A percentile compares a stretch with the other conserved stretches of the same genome.
phyloP scores from a whole-genome alignment of 2,888 invertebrate genomes.

The Nezara viridula region DNA sequence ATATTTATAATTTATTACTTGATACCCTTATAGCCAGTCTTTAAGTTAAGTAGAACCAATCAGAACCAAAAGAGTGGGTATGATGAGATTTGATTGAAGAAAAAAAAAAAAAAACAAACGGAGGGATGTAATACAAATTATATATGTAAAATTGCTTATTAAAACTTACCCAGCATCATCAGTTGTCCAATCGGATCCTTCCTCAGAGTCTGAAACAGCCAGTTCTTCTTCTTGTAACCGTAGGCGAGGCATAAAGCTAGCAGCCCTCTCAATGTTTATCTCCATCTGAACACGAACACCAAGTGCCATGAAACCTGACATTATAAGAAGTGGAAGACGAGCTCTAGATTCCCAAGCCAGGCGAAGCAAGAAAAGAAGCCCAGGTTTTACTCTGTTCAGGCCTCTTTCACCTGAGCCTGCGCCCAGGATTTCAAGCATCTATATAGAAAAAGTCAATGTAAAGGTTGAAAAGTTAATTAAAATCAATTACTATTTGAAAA shows the following conservation, averaged over 20 bases:
- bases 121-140: too few relatives aligned
- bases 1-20: too few relatives aligned
- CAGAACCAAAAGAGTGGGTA: too few relatives aligned
- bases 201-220: constrained; percentile 38
- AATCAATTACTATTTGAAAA: too few relatives aligned
- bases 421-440: constrained; percentile 54
- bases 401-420: constrained; percentile 51
- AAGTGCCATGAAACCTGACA: constrained; percentile 77
- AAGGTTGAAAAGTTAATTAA: too few relatives aligned
- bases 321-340: constrained; percentile 77
- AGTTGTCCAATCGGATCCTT: constrained; percentile 58
- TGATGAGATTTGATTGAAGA: too few relatives aligned
- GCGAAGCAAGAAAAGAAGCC: constrained; percentile 78
- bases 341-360: constrained; percentile 81
- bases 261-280: constrained; percentile 73
- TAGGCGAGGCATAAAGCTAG: constrained; percentile 60
- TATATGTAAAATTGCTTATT: too few relatives aligned
- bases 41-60: too few relatives aligned
- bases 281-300: constrained; percentile 79
- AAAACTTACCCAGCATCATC: constrained; percentile 51
- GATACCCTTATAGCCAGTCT: too few relatives aligned
- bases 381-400: constrained; percentile 65
- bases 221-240: constrained; percentile 60
- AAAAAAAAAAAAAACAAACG: too few relatives aligned
- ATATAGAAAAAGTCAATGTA: background rate